Evolutionary conservation across 2,888 invertebrate species (phyloP), one percentile per base, ranked within the genome.

Genomic region (Parochlus steinenii): DNA sequence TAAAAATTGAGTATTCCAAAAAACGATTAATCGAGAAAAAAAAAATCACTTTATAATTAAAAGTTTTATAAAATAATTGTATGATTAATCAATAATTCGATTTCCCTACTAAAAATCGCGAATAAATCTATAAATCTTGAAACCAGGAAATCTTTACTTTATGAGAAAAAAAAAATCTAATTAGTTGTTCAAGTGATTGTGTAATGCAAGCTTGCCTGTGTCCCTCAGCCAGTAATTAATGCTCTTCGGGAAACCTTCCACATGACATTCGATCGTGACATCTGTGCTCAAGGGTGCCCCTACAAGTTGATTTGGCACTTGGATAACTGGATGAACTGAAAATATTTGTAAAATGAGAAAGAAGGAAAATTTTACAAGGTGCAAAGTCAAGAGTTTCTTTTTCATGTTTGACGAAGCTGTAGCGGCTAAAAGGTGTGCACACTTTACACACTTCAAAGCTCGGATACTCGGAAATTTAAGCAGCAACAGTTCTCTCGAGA

Each of bases 211-310:
- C 73, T 73, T 64, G 83, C 85, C 81, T 48, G 74, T 74, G 59
- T 83, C 82, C 63, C 76, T 70, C 51, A 80, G 73, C 86, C 86
- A 87, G 61, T 83, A 86, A 67, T 83, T 83, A 63, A 87, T 86
- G 49, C 83, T 78, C 63, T 76, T 83, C 31, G 87, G 87, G 43
- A 77, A 87, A 31, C 87, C 83, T 60, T 87, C 86, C 41, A 87
- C 83, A 62, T 77, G 75, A 64, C 89, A 89, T 62, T 86, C 86
- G 44, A 89, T 66, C 19, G 74, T 74, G 51, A 87, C 85, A 61
- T 86, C 81, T 43, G 85, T 85, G 43, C 78, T 78, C 47, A 83
- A 63, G 39, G 86, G 85, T 41, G 86, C 85, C 16, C 86, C 85
- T 41, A 89, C 83, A 55, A 89, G 68, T 66, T 89, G 87, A 64